phyloP scores from a whole-genome alignment of 1,140 invertebrate genomes.

The Platyscapa corneri region DNA sequence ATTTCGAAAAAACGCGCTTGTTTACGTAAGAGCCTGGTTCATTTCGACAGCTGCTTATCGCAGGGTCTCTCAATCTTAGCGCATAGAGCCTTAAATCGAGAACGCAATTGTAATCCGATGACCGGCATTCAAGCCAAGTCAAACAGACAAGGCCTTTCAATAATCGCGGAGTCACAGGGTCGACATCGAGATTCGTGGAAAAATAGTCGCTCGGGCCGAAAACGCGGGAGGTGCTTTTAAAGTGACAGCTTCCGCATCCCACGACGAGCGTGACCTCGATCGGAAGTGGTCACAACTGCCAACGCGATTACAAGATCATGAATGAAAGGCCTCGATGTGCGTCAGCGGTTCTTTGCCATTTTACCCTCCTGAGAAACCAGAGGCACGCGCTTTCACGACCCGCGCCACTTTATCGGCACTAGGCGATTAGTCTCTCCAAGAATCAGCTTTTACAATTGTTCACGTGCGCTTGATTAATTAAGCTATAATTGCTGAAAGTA shows the following conservation, averaged over 20 bases:
- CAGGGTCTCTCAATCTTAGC: no score
- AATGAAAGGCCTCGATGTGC: conserved; percentile 31
- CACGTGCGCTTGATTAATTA: neutral
- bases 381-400: neutral
- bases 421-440: neutral
- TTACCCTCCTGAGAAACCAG: neutral
- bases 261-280: conserved; percentile 18
- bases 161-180: no score
- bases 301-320: conserved; percentile 38
- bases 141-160: no score
- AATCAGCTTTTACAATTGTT: neutral
- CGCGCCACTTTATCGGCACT: neutral
- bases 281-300: conserved; percentile 1
- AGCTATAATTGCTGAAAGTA: neutral
- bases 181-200: no score
- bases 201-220: neutral
- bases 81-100: no score
- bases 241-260: neutral
- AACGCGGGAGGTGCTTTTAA: neutral
- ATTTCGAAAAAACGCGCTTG: no score
- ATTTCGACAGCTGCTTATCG: neutral
- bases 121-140: neutral
- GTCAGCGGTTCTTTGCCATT: neutral
- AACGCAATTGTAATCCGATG: neutral
- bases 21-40: no score